Base-by-base conservation (phyloP, 2,797 vertebrate genomes). In the Phoebastria nigripes region DNA sequence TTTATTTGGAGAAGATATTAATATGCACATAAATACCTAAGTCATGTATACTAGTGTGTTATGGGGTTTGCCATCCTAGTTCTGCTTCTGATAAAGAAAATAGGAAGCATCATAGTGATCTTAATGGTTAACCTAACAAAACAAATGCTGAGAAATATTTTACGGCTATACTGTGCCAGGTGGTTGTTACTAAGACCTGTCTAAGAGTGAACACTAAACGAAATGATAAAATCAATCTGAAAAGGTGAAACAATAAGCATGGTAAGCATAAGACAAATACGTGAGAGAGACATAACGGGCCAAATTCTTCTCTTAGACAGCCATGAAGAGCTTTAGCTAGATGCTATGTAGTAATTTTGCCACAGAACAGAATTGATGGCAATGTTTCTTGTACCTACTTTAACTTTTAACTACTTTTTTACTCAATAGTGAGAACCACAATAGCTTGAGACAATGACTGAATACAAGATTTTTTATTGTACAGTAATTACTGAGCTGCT, bases 1-100 rank as follows among this genome's bases (percentile, higher is more conserved):
- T 63, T 77, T 94, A 31, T 96, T 86, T 94, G 71, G 74, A 87
- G 77, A 94, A 61, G 26, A 67, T 55, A 73, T 59, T 87, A 78
- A 77, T 83, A 65, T 9, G 25, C 28, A 61, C 15, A 61, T 37
- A 58, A 80, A 82, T 46, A 65, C n/a, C 33, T 28, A 55, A 56
- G 22, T 69, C 42, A 44, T 46, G 12, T 12, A 54, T 65, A 39
- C 37, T 35, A 61, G 33, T 46, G 31, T 73, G 61, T 80, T 90
- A 66, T 21, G 51, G 28, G 6, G 4, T 77, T 90, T 93, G 21
- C 28, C 16, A 56, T 59, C 16, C 5, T 7, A 62, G 11, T 84
- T 66, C 21, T 47, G 7, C 11, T 82, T 76, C 59, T 49, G 55
- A 58, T 59, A 51, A 78, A 72, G 19, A 87, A 52, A 77, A 46